Conservation (phyloP, 2,113 vertebrate genomes). For the Emydocephalus ijimae region DNA sequence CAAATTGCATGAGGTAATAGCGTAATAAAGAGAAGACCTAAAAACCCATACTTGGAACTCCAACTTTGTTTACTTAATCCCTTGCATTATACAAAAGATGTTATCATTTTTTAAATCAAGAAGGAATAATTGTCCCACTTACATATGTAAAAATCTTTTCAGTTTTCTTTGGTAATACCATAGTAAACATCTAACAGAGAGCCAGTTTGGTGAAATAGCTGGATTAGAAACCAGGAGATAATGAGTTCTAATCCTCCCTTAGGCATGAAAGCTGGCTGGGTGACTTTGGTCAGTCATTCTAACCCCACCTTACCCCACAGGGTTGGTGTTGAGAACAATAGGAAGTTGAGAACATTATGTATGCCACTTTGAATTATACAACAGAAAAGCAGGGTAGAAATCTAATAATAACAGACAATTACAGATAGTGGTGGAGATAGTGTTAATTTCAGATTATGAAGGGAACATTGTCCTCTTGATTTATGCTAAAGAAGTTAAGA, state of each 20-base stretch:
- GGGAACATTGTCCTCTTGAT: neutral
- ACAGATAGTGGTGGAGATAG: neutral
- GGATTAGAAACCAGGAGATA: neutral
- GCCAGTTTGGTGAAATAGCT: neutral
- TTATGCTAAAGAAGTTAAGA: neutral
- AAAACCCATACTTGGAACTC: neutral
- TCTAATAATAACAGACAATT: neutral
- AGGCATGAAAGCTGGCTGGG: neutral
- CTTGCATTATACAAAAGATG: conserved; percentile 9
- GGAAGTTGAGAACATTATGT: neutral
- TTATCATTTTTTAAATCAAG: conserved; percentile 26
- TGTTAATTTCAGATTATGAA: neutral
- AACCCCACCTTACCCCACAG: neutral
- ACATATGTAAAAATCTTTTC: neutral
- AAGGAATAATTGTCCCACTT: neutral
- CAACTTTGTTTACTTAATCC: conserved; percentile 9
- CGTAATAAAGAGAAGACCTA: neutral
- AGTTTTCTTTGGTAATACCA: neutral
- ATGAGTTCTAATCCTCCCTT: neutral
- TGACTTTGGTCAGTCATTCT: neutral
- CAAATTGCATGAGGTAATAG: too few relatives aligned
- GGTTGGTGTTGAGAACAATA: neutral
- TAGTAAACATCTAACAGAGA: neutral
- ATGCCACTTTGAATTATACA: neutral
- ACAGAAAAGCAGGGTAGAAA: neutral